Evolutionary conservation across 2,797 vertebrate species (phyloP).

Genomic region (Mormyrus proboscirostris): DNA sequence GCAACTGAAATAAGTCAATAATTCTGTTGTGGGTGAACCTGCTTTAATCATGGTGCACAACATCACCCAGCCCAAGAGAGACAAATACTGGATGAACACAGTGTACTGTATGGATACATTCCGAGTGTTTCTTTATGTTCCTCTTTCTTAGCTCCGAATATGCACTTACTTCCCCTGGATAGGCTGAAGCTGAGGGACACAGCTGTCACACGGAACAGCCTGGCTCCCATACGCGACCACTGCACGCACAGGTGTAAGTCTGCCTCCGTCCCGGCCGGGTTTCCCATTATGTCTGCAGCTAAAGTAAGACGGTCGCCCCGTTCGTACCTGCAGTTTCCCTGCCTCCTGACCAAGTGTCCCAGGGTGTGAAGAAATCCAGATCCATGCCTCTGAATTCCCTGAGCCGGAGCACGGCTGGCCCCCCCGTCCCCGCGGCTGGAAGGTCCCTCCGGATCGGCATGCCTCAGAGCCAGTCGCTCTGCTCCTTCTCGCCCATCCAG

Average conservation of each 20-base stretch:
- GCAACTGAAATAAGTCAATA: background rate
- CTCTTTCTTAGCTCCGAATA: constrained; percentile 52
- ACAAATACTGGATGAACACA: background rate
- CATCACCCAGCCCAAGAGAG: background rate
- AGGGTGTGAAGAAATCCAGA: constrained; percentile 58
- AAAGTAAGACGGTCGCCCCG: background rate
- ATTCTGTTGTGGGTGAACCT: background rate
- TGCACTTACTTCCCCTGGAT: constrained; percentile 52
- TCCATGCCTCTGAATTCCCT: constrained; percentile 52
- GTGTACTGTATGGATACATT: constrained; percentile 3
- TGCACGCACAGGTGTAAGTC: constrained; percentile 71
- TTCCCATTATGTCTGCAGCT: background rate
- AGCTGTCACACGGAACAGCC: constrained; percentile 50
- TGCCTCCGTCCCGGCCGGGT: background rate
- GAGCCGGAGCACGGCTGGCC: constrained; percentile 37
- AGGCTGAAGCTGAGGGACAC: constrained; percentile 54
- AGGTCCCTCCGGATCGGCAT: constrained; percentile 39
- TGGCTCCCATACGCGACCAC: constrained; percentile 63
- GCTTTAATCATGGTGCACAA: background rate
- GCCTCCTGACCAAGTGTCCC: constrained; percentile 46
- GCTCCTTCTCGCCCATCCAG: constrained; percentile 53
- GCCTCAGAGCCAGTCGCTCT: constrained; percentile 50
- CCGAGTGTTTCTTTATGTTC: background rate
- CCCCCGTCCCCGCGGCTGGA: constrained; percentile 42
- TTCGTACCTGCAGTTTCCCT: constrained; percentile 45